phyloP scores from a whole-genome alignment of 2,888 invertebrate species.

The Myopa testacea region DNA sequence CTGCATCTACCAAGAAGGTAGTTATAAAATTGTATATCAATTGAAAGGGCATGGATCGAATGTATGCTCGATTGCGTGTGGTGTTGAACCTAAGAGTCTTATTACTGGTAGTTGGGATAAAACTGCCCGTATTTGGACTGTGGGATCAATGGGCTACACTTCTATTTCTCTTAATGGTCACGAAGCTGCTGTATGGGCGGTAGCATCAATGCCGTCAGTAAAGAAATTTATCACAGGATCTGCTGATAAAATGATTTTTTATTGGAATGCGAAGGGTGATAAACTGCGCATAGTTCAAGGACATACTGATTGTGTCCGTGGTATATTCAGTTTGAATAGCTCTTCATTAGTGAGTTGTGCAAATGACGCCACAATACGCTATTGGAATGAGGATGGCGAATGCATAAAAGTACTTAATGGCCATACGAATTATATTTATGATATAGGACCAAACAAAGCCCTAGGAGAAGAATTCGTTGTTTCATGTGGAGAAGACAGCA shows the following conservation, averaged over 20 bases:
- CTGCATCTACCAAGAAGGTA: constrained; percentile 80
- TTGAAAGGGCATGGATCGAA: constrained; percentile 77
- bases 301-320: constrained; percentile 93
- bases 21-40: constrained; percentile 75
- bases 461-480: constrained; percentile 76
- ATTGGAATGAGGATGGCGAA: constrained; percentile 86
- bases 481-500: constrained; percentile 90
- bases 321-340: constrained; percentile 75
- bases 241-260: constrained; percentile 89
- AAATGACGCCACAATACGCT: constrained; percentile 89
- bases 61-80: constrained; percentile 71
- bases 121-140: constrained; percentile 85
- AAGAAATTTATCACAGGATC: constrained; percentile 80
- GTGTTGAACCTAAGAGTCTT: constrained; percentile 71
- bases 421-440: constrained; percentile 90
- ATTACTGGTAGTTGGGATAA: constrained; percentile 94
- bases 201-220: constrained; percentile 70
- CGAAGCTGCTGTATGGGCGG: constrained; percentile 89
- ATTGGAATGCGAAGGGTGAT: constrained; percentile 82
- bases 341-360: constrained; percentile 88
- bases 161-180: constrained; percentile 77
- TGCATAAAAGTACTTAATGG: constrained; percentile 82
- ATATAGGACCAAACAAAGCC: constrained; percentile 71
- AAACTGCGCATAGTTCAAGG: constrained; percentile 77
- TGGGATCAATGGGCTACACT: constrained; percentile 71